These are phyloP conservation scores for Neodontobutis hainanensis DNA, from an alignment of 2,113 vertebrate genomes.

Conservation along the genomic window DNA sequence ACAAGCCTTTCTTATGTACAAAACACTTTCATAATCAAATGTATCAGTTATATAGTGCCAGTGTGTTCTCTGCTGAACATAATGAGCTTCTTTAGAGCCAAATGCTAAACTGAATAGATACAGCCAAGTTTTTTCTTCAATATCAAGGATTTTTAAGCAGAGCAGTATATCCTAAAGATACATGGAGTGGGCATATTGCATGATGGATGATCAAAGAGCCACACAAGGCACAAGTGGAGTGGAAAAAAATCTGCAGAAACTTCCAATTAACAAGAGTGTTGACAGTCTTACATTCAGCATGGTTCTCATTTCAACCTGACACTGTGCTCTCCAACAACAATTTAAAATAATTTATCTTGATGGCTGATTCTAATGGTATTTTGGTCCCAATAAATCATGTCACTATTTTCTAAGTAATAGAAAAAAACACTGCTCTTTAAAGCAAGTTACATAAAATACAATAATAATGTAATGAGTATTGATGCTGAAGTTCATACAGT, in stretches of 20 bases:
- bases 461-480: too few species aligned
- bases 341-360: too few species aligned
- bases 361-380: too few species aligned
- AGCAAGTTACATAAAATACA: too few species aligned
- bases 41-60: too few species aligned
- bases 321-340: background rate
- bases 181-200: background rate
- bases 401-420: too few species aligned
- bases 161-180: background rate
- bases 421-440: too few species aligned
- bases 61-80: too few species aligned
- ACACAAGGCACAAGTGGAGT: background rate
- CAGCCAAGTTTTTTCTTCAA: background rate
- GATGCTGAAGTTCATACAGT: too few species aligned
- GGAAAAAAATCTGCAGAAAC: background rate
- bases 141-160: background rate
- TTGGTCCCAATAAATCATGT: too few species aligned
- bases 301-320: background rate
- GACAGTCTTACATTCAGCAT: background rate
- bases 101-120: background rate
- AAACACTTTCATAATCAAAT: background rate
- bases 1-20: too few species aligned
- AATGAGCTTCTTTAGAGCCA: background rate
- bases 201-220: conserved; percentile 1
- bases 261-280: background rate